A percentile compares a stretch with the other conserved stretches of the same genome.
These are phyloP conservation scores for Caiman crocodilus DNA, from an alignment of 2,797 vertebrate species.

Conservation along the genomic window DNA sequence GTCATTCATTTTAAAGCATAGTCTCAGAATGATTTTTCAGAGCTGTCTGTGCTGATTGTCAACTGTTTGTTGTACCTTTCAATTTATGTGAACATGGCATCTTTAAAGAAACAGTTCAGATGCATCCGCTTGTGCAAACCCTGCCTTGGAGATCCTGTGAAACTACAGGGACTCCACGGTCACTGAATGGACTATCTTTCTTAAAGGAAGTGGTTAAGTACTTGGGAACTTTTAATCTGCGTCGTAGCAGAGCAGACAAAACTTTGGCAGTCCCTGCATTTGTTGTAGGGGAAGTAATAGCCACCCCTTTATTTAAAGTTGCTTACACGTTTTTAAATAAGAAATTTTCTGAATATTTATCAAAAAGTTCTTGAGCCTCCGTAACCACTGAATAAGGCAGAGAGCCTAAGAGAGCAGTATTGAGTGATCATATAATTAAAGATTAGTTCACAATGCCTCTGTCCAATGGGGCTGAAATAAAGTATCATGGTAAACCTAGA, in stretches of 20 bases:
- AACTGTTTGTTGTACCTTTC: background rate
- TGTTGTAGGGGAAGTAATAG: background rate
- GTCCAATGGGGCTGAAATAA: background rate
- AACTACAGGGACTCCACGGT: too few relatives aligned
- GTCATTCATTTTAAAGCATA: background rate
- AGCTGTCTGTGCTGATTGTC: background rate
- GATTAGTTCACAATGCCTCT: background rate
- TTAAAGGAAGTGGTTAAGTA: background rate
- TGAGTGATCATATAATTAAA: too few relatives aligned
- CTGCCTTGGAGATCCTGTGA: background rate
- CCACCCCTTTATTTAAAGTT: background rate
- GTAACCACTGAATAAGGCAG: background rate
- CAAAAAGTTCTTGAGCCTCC: background rate
- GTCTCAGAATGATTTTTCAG: background rate
- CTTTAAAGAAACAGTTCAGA: background rate
- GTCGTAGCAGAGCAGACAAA: background rate
- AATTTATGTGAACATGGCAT: background rate
- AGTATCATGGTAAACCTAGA: accelerated
- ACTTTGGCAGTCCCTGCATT: too few relatives aligned
- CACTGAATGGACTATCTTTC: background rate
- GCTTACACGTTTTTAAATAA: background rate
- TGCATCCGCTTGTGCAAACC: too few relatives aligned
- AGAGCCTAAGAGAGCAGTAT: background rate
- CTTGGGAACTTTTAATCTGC: background rate
- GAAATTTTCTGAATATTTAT: background rate